Base-by-base conservation (phyloP, 2,797 vertebrate genomes). In the Jordanella pulchra region DNA sequence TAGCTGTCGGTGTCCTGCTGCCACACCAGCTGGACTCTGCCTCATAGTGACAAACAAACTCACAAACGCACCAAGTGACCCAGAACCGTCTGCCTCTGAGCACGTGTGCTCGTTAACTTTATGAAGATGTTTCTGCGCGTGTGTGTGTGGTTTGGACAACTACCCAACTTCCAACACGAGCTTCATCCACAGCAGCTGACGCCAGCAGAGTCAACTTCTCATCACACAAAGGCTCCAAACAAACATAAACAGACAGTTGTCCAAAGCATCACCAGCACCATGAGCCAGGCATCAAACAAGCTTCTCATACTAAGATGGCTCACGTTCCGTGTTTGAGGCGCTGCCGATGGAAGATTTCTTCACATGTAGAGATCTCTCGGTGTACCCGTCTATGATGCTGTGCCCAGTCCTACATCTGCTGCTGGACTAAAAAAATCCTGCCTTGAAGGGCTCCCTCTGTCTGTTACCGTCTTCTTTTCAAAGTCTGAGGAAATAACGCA, bases 11-110 rank as follows among this genome's bases (percentile, higher is more conserved):
- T 76, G 77, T 89, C 89, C 87, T 88, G 87, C 89, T 93, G 89
- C 84, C 76, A 81, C 80, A 91, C 91, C 88, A 92, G 88, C 89
- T 93, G 91, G 89, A 91, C 89, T 75, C 76, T 87, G 77, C 84
- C 83, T 87, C 84, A 67, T 73, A 81, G 77, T 89, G 84, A 90
- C 87, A 92, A 83, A 78, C 76, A 77, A 75, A 84, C 78, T 81
- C 78, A 76, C 82, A 84, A 78, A 84, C 73, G 67, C 75, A 84
- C 76, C 81, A 79, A 88, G 75, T 89, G 89, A 89, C 89, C 84
- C 85, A 88, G 84, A 89, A 89, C 87, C 86, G 85, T 86, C 84
- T 89, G 84, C 81, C 77, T 89, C 55, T 77, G 71, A 76, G 77
- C 64, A 51, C 72, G 83, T 86, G 75, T 76, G 72, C 74, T 63